Conservation (phyloP, 2,888 invertebrate genomes). For the Xestoiulus laeticollis region DNA sequence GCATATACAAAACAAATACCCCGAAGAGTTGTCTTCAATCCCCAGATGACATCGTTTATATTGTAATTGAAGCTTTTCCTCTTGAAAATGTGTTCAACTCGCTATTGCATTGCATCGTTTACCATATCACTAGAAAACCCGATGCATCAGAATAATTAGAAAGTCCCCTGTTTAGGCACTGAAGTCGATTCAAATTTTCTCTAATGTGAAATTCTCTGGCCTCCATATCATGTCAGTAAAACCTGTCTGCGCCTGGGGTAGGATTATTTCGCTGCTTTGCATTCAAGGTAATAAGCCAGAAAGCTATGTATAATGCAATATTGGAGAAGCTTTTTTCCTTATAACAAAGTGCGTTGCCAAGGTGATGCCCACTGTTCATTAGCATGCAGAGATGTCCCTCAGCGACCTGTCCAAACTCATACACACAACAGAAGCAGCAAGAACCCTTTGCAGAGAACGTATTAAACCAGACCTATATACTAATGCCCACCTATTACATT, state of each 20-base stretch:
- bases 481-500: constrained; percentile 4
- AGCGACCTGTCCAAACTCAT: background rate
- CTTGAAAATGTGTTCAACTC: background rate
- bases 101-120: background rate
- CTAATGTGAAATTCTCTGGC: background rate
- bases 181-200: background rate
- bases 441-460: background rate
- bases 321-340: background rate
- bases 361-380: constrained; percentile 1
- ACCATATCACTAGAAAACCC: background rate
- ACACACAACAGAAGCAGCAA: background rate
- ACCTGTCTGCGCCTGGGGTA: background rate
- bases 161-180: background rate
- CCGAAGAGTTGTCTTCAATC: background rate
- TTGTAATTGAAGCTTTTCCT: background rate
- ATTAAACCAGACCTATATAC: background rate
- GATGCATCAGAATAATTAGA: background rate
- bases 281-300: background rate
- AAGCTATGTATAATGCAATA: background rate
- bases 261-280: background rate
- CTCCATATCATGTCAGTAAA: background rate
- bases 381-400: constrained; percentile 39
- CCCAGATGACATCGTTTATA: background rate
- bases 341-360: background rate
- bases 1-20: background rate